A percentile compares a stretch with the other conserved stretches of the same genome.
Evolutionary conservation across 1,140 invertebrate species (phyloP).

Genomic region (Anastatus disparis): DNA sequence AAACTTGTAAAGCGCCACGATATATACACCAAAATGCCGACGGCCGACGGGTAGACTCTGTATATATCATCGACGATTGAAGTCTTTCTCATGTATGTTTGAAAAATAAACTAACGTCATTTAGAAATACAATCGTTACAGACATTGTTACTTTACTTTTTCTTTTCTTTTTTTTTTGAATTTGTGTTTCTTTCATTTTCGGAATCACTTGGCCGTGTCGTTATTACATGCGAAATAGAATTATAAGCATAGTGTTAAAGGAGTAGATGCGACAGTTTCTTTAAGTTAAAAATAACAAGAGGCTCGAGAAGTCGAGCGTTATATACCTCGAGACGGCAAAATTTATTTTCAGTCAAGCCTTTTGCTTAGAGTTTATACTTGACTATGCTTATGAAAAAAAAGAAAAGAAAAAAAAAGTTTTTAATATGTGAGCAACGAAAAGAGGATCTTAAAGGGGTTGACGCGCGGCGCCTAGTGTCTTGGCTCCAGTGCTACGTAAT

Average conservation of each 20-base stretch:
- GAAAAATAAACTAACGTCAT: too few species aligned
- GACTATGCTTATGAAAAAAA: too few species aligned
- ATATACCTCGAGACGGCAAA: slow-evolving; percentile 36
- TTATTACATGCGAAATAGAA: too few species aligned
- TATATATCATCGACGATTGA: slow-evolving; percentile 62
- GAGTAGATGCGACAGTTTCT: slow-evolving; percentile 1
- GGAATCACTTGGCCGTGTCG: too few species aligned
- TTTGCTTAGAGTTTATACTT: neutral
- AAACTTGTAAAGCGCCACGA: too few species aligned
- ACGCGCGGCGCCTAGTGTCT: slow-evolving; percentile 35
- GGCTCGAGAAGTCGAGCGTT: neutral
- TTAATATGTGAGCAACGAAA: slow-evolving; percentile 31
- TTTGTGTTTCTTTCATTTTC: slow-evolving; percentile 39
- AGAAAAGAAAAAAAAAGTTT: slow-evolving; percentile 25
- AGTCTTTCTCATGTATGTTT: slow-evolving; percentile 5
- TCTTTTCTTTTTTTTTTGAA: neutral
- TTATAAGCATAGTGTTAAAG: too few species aligned
- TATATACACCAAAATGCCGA: slow-evolving; percentile 43
- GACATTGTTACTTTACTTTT: too few species aligned
- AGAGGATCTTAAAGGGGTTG: slow-evolving; percentile 33
- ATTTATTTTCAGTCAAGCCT: slow-evolving; percentile 39
- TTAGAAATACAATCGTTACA: too few species aligned
- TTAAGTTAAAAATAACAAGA: slow-evolving; percentile 35
- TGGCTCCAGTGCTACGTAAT: slow-evolving; percentile 39
- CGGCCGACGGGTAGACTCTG: slow-evolving; percentile 57